These are phyloP conservation scores for Boleophthalmus pectinirostris DNA, from an alignment of 2,113 vertebrate genomes.

Conservation along the genomic window DNA sequence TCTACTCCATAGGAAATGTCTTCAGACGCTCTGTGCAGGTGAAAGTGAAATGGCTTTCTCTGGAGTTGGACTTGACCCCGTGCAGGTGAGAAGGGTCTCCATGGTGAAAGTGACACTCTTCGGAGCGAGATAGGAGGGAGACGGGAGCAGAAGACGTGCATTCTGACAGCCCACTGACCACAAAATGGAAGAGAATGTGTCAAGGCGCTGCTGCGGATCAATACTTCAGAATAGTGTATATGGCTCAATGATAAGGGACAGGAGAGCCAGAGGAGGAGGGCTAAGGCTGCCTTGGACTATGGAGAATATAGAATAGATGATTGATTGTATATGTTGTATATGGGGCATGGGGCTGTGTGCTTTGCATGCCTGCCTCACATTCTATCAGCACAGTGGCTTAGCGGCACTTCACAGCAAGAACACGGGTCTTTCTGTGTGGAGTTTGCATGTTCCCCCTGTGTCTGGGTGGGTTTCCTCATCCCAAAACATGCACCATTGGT, in stretches of 20 bases:
- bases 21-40: not conserved
- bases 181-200: constrained; percentile 6
- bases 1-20: not conserved
- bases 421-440: too few species aligned
- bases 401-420: too few species aligned
- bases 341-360: too few species aligned
- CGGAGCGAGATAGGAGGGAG: not conserved
- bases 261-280: not conserved
- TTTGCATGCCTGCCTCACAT: too few species aligned
- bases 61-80: not conserved
- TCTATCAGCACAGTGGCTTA: too few species aligned
- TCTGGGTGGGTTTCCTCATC: too few species aligned
- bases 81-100: not conserved
- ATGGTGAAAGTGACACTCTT: constrained; percentile 4
- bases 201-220: not conserved
- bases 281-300: not conserved
- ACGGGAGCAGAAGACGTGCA: not conserved
- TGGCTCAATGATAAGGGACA: not conserved
- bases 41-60: not conserved
- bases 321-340: not conserved
- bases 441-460: too few species aligned
- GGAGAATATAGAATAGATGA: not conserved
- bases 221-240: constrained; percentile 4
- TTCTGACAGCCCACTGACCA: not conserved
- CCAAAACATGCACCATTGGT: too few species aligned